Evolutionary conservation across 1,140 invertebrate genomes (phyloP), one percentile per base, ranked within the genome.

Genomic region (Holotrichia oblita): DNA sequence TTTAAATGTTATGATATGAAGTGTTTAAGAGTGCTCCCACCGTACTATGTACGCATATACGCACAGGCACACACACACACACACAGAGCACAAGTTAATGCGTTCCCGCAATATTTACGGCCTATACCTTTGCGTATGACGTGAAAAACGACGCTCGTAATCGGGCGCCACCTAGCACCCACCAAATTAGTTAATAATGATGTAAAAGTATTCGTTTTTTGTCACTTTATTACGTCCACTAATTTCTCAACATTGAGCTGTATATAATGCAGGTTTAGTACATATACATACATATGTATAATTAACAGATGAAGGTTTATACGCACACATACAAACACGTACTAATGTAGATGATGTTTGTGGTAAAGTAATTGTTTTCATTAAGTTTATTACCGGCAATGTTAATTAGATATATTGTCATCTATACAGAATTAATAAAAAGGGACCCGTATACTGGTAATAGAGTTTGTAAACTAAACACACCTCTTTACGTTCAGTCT

Each of bases 1-100:
- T 64, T 64, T 64, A 64, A 64, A 64, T 24, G 61, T 64, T 64
- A 17, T 12, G 17, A 61, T 64, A 64, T 48, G 44, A 48, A 48
- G 44, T 48, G 12, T 48, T 48, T 14, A n/a, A 14, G 12, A 48
- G n/a, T n/a, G 44, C 12, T 48, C n/a, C 44, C 3, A 8, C 12
- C n/a, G 12, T 48, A 48, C 12, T 48, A n/a, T n/a, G 44, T n/a
- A 0, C 6, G 44, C n/a, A 48, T 48, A 48, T 48, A n/a, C n/a
- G n/a, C n/a, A n/a, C n/a, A n/a, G n/a, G n/a, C n/a, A n/a, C n/a
- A n/a, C n/a, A n/a, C n/a, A n/a, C n/a, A n/a, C n/a, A n/a, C n/a
- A n/a, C n/a, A n/a, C n/a, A n/a, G n/a, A n/a, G n/a, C n/a, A n/a
- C n/a, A n/a, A n/a, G n/a, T n/a, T n/a, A n/a, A n/a, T 69, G 27